Evolutionary conservation across 2,888 invertebrate species (phyloP), one percentile per base, ranked within the genome.

Genomic region (Endotricha flammealis): DNA sequence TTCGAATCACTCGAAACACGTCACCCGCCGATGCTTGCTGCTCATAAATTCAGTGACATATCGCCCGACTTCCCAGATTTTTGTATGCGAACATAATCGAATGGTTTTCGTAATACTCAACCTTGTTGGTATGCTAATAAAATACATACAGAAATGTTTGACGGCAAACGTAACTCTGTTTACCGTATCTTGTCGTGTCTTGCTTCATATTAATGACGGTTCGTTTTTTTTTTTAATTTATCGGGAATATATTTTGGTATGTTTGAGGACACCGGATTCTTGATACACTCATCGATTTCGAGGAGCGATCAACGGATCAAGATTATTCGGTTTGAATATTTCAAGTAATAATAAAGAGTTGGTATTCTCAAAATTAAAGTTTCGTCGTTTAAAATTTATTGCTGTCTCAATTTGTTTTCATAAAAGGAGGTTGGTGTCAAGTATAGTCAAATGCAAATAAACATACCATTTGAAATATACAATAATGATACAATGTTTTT

Each of bases 1-100:
- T 70, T 68, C 63, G 71, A 74, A 75, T 75, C 71, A 72, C 65
- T 73, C 70, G 66, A 50, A 65, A 67, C 70, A 66, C 71, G 78
- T 79, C 79, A 78, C 61, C 64, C 65, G 57, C 55, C 59, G 59
- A 64, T 66, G 67, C 52, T 60, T 60, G 64, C 49, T 58, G 60
- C 74, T 79, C 79, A 78, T 82, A 81, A 81, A 81, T 79, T 79
- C 58, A 62, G 70, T 77, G 80, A 81, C 80, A 79, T 80, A 80
- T 78, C 75, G 77, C 61, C 54, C 64, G 63, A 64, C 60, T 74
- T 73, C 72, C 58, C 57, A 75, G 70, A 75, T 74, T 75, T 72
- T 74, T 68, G 55, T 63, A 57, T 60, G 61, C 65, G 66, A 65
- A 64, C 60, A 55, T 42, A 57, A 46, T 48, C 44, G 46, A 36